Evolutionary conservation across 2,888 invertebrate species (phyloP), one percentile per base, ranked within the genome.

Genomic region (Tenthredo notha): DNA sequence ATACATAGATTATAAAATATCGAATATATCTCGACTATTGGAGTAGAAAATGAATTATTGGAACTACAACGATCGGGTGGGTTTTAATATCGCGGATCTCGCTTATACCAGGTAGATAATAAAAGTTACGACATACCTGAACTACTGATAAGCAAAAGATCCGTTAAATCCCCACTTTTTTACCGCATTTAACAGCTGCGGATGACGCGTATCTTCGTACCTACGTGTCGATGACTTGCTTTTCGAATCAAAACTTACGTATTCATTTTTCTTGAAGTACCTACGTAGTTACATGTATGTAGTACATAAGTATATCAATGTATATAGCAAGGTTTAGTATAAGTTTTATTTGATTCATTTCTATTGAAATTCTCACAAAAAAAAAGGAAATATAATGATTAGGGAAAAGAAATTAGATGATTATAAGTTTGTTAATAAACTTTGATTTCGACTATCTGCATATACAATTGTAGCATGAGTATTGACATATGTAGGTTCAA

Each of bases 11-110:
- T 50, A 50, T n/a, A 50, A 50, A 50, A 50, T 37, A 18, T 70
- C 70, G 67, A 67, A 25, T 15, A 5, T 1, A 37, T 18, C 33
- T 18, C 40, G 40, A 18, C 18, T 40, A 29, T 21, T 43, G 40
- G 18, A 61, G 33, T 67, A 25, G 33, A 33, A 29, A 29, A 29
- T 5, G 25, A 15, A 33, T 33, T 67, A 33, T 67, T 67, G 29
- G 67, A 33, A 29, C 21, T 18, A 15, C n/a, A 25, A 10, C 72
- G n/a, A 43, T 72, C n/a, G 72, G 33, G 43, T 6, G 12, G 18
- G n/a, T 43, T 43, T 43, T 72, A 37, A 72, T 72, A 40, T 72
- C 72, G n/a, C 40, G 40, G 40, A 1, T 21, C 72, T 72, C 72
- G n/a, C 40, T 7, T 40, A 18, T 40, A 18, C 37, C 7, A 43